phyloP scores from a whole-genome alignment of 1,140 invertebrate genomes.

The Drosophila sp. region DNA sequence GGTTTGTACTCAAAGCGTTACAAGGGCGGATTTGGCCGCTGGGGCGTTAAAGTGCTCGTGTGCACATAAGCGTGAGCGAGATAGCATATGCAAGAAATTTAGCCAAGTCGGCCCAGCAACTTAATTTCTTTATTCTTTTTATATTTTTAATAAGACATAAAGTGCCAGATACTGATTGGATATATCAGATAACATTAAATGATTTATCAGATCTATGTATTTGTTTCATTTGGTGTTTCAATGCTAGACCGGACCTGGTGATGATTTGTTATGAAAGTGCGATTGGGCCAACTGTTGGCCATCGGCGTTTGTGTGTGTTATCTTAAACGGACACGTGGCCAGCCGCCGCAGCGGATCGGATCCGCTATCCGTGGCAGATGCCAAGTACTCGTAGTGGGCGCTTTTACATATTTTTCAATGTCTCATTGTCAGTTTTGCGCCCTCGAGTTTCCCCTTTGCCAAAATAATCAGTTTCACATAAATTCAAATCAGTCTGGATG shows the following conservation, averaged over 20 bases:
- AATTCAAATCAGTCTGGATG: slow-evolving; percentile 71
- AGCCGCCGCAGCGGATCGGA: slow-evolving; percentile 21
- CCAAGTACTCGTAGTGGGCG: slow-evolving; percentile 12
- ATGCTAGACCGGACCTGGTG: slow-evolving; percentile 4
- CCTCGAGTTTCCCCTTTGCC: slow-evolving; percentile 16
- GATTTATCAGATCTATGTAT: too few species aligned
- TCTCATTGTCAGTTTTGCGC: slow-evolving; percentile 54
- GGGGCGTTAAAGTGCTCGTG: too few species aligned
- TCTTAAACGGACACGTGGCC: slow-evolving; percentile 64
- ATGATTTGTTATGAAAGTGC: slow-evolving; percentile 9
- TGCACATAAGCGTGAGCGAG: too few species aligned
- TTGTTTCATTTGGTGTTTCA: too few species aligned
- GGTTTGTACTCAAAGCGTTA: too few species aligned
- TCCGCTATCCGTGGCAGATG: slow-evolving; percentile 42
- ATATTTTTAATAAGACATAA: too few species aligned
- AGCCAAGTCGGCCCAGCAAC: too few species aligned
- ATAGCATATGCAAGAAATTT: too few species aligned
- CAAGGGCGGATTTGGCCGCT: too few species aligned
- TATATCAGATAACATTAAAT: too few species aligned
- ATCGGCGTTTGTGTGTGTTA: slow-evolving; percentile 46
- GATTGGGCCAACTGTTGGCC: slow-evolving; percentile 16
- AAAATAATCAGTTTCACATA: slow-evolving; percentile 82
- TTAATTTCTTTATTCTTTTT: too few species aligned
- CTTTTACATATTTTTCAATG: slow-evolving; percentile 37
- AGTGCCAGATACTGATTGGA: too few species aligned